phyloP scores from a whole-genome alignment of 2,113 vertebrate genomes.

The Notarius quadriscutis region DNA sequence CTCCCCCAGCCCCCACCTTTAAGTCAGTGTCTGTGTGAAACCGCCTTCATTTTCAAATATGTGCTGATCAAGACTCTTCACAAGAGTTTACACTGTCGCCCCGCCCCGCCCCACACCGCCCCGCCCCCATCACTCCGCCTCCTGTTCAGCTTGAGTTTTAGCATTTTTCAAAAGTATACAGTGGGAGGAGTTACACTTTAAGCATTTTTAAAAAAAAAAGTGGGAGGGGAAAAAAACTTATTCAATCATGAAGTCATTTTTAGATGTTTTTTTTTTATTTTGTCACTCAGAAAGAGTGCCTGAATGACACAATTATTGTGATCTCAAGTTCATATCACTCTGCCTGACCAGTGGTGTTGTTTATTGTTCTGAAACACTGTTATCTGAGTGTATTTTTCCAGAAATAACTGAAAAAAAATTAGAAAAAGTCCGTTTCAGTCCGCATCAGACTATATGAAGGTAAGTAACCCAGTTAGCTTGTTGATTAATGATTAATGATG shows the following conservation, averaged over 20 bases:
- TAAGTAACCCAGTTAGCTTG: background rate
- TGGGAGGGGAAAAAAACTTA: background rate
- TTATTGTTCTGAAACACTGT: background rate
- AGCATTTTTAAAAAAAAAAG: background rate
- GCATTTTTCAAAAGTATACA: too few relatives aligned
- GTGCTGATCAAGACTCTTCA: too few relatives aligned
- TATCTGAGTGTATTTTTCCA: background rate
- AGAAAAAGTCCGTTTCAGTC: background rate
- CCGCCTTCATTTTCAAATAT: too few relatives aligned
- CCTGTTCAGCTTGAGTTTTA: too few relatives aligned
- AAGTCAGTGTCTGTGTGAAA: too few relatives aligned
- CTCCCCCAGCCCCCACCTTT: too few relatives aligned
- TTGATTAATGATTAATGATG: background rate
- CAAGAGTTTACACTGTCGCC: too few relatives aligned
- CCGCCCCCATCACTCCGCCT: too few relatives aligned
- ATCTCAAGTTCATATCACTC: background rate
- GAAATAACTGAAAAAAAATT: background rate
- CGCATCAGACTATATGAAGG: background rate
- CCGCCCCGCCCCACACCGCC: too few relatives aligned
- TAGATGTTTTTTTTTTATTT: background rate
- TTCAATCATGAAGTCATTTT: background rate
- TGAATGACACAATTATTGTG: background rate
- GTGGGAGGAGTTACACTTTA: background rate
- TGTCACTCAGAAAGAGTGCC: background rate
- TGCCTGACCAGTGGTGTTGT: background rate